Percentiles rank a stretch among this genome's conserved stretches.
These are phyloP conservation scores for Sebastes nivosus DNA, from an alignment of 2,797 vertebrate genomes.

Conservation along the genomic window DNA sequence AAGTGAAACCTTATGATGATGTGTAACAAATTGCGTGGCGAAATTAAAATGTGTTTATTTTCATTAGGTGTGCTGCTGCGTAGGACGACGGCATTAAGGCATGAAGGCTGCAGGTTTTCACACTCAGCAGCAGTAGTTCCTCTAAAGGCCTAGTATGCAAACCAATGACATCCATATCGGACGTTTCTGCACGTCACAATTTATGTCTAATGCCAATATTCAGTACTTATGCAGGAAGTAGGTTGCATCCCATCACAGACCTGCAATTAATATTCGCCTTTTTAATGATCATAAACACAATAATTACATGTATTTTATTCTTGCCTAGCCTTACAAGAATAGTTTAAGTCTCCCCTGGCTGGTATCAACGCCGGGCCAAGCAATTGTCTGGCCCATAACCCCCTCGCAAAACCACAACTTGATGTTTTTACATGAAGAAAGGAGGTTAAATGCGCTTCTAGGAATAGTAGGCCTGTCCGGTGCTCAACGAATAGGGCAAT, in stretches of 20 bases:
- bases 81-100: slow-evolving; percentile 16
- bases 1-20: slow-evolving; percentile 1
- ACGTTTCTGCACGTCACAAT: background rate
- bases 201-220: background rate
- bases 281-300: background rate
- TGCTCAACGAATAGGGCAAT: too few relatives aligned
- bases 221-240: background rate
- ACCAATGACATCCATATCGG: too few relatives aligned
- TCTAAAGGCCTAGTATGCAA: background rate
- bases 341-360: background rate
- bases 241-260: background rate
- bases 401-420: background rate
- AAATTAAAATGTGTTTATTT: slow-evolving; percentile 25
- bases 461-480: too few relatives aligned
- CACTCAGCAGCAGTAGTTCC: background rate
- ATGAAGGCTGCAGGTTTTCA: background rate
- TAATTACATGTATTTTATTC: fast-evolving
- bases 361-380: background rate
- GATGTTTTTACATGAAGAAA: background rate
- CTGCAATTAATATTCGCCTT: background rate
- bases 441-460: too few relatives aligned
- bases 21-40: background rate
- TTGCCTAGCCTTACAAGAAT: background rate
- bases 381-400: background rate
- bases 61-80: background rate